Evolutionary conservation across 2,113 vertebrate genomes (phyloP), one percentile per base, ranked within the genome.

Genomic region (Catagonus wagneri): DNA sequence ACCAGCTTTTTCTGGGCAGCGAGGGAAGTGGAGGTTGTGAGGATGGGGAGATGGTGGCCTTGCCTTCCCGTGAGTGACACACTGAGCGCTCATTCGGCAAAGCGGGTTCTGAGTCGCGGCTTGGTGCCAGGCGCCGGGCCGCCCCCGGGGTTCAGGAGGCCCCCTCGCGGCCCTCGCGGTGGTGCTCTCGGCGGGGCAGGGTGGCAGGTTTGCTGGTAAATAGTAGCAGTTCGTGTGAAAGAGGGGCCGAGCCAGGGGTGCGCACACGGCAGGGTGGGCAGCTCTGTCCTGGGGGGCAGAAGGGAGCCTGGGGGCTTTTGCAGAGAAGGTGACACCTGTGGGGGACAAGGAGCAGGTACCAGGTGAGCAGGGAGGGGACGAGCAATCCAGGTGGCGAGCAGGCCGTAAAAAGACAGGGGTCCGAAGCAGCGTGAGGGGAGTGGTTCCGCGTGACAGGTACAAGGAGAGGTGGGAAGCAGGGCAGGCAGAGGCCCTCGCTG

Each of bases 1-100:
- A 95, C 56, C 58, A 93, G 81, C 60, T 79, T 66, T 96, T 94
- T 85, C 29, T 83, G 61, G 87, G 75, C 80, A 91, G 65, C 63
- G 61, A 93, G 65, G 81, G 71, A 71, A 92, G 78, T 32, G 15
- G 83, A 36, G 36, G 65, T 71, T 75, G 58, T 1, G 1, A 66
- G 60, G 89, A 86, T 87, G 66, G 85, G 83, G 69, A 88, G 66
- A 29, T 85, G 36, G 39, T 76, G 54, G 88, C 8, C 2, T 52
- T 36, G 50, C 83, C 29, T 94, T 93, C 89, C 93, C 91, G 16
- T 76, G 84, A 72, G 63, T 68, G 61, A 36, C 44, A 89, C 36
- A 54, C 7, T 52, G 60, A 66, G 39, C 68, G 95, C 54, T 74
- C 71, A 58, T 23, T 92, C 56, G 69, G 2, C 22, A 16, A 16